phyloP scores from a whole-genome alignment of 64 coral and sea anemone genomes.

The Montipora sp. region DNA sequence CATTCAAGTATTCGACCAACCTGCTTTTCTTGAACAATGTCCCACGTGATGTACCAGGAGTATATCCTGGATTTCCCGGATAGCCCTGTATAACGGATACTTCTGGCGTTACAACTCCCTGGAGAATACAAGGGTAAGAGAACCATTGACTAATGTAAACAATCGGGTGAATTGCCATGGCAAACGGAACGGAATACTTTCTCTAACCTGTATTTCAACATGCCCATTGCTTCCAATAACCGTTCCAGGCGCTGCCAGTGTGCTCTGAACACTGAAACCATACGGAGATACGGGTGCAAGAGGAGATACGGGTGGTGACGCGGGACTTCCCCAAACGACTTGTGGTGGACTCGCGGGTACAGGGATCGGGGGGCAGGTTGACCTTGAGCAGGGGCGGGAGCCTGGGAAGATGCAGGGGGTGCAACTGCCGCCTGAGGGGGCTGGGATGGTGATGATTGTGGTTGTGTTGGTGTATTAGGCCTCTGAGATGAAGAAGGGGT shows the following conservation, averaged over 20 bases:
- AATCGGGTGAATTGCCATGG: background rate
- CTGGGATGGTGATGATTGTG: background rate
- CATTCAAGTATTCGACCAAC: background rate
- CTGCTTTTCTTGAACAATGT: conserved; percentile 29
- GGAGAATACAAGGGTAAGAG: background rate
- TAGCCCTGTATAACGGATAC: conserved; percentile 22
- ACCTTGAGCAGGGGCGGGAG: background rate
- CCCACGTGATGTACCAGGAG: background rate
- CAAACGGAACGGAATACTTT: background rate
- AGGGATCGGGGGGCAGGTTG: background rate
- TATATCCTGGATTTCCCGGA: background rate
- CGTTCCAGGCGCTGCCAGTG: conserved; percentile 14
- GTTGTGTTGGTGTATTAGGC: background rate
- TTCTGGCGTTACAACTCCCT: conserved; percentile 44
- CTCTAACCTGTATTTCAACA: conserved; percentile 21
- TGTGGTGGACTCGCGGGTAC: background rate
- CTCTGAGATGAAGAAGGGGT: background rate
- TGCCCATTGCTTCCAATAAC: conserved; percentile 26
- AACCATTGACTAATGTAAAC: background rate
- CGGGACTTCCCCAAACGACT: background rate
- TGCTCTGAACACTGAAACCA: conserved; percentile 32
- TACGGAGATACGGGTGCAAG: background rate
- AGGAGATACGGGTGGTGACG: background rate
- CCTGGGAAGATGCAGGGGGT: background rate
- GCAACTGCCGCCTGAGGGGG: background rate